These are phyloP conservation scores for Uria aalge DNA, from an alignment of 2,113 vertebrate species.

Conservation along the genomic window DNA sequence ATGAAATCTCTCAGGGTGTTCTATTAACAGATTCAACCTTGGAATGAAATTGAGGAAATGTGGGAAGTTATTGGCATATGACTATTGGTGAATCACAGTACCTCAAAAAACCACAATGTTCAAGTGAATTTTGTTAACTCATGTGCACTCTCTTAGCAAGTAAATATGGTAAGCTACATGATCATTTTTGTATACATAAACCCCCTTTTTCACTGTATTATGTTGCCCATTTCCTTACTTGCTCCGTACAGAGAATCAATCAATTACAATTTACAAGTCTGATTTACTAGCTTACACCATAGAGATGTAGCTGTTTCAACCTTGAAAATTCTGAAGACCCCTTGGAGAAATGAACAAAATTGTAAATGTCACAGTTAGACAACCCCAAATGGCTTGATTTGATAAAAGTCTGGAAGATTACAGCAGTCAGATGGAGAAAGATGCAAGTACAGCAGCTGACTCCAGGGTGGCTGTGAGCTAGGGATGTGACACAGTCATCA, in stretches of 20 bases:
- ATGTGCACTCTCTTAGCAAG: not conserved
- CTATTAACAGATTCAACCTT: not conserved
- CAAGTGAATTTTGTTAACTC: not conserved
- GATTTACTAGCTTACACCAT: not conserved
- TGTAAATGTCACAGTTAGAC: not conserved
- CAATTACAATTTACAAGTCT: not conserved
- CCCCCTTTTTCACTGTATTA: not conserved
- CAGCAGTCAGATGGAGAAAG: not conserved
- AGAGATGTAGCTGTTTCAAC: not conserved
- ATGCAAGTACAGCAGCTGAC: not conserved
- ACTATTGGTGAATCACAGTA: not conserved
- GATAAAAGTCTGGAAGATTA: not conserved
- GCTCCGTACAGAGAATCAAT: not conserved
- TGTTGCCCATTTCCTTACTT: not conserved
- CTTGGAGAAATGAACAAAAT: not conserved
- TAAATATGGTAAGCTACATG: not conserved
- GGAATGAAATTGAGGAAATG: not conserved
- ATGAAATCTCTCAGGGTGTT: not conserved
- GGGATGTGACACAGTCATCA: not conserved
- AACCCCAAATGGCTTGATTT: not conserved
- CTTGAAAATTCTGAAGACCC: not conserved
- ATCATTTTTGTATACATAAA: not conserved
- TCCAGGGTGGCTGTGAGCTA: not conserved
- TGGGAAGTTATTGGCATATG: not conserved
- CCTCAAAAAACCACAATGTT: not conserved